Evolutionary conservation across 1,140 invertebrate species (phyloP), one percentile per base, ranked within the genome.

Genomic region (Andricus grossulariae): DNA sequence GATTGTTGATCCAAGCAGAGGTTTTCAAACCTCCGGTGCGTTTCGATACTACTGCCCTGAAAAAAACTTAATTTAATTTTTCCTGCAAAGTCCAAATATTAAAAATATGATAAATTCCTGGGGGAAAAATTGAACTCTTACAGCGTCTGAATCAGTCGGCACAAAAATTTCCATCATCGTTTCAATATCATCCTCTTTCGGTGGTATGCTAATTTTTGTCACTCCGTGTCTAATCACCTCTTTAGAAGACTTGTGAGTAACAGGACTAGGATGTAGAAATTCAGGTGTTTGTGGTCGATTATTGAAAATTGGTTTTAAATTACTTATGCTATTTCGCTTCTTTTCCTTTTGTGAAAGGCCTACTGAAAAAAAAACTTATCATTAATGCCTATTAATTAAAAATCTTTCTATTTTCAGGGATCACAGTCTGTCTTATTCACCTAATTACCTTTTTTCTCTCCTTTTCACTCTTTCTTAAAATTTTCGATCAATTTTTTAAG

Each of bases 141-240:
- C 90, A 74, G 84, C 81, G 71, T 90, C 88, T 16, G 86, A 88
- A 80, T 90, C 86, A 49, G 83, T 81, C 51, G 84, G 82, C 66
- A 90, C 78, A 75, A 32, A 5, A 32, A 83, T 87, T 75, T 89
- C 89, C 87, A 92, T 90, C 80, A 91, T 86, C 8, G 91, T 92
- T 74, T 84, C 86, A 72, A 92, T 89, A 72, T 92, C 87, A 76
- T 91, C 91, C 21, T 91, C 90, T 75, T 89, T 90, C 15, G 75
- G 76, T 10, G 84, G 86, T 5, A 81, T 72, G n/a, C 74, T 78
- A 45, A 84, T 87, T 82, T 80, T 87, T 1, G 71, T 73, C 16
- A 32, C 45, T 72, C 72, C 73, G 76, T 76, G 82, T 75, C 78
- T 81, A 39, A 50, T 66, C 12, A 57, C 39, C 25, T 85, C 81